Conservation (phyloP, 2,888 invertebrate species). For the Cerceris ruficornis region DNA sequence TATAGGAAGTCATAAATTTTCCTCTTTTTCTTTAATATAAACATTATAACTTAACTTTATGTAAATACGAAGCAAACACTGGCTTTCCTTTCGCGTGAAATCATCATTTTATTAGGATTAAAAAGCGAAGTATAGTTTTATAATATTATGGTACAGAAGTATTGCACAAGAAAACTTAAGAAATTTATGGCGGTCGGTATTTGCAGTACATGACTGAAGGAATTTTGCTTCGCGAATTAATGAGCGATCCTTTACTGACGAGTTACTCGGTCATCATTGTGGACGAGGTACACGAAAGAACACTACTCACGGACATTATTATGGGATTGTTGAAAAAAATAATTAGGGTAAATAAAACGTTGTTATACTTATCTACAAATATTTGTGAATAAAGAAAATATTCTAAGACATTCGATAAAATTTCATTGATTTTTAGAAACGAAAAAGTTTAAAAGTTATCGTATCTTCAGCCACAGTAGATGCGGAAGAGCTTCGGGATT, state of each 20-base stretch:
- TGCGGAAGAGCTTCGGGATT: conserved; percentile 91
- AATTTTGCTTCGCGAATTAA: conserved; percentile 95
- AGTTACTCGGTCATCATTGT: conserved; percentile 94
- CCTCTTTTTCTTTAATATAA: not conserved
- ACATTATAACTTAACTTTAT: not conserved
- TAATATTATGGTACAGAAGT: not conserved
- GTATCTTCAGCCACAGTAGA: conserved; percentile 98
- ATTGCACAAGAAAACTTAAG: not conserved
- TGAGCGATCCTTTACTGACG: conserved; percentile 95
- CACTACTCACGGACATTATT: conserved; percentile 95
- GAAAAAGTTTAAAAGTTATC: conserved; percentile 91
- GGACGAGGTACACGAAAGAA: conserved; percentile 98
- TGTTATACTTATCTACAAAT: conserved; percentile 14
- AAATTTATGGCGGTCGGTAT: conserved; percentile 28
- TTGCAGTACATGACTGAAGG: conserved; percentile 97
- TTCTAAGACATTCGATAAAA: not conserved
- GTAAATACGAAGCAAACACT: no score
- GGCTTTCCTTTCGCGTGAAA: conserved; percentile 6
- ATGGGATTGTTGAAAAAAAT: conserved; percentile 97
- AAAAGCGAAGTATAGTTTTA: not conserved
- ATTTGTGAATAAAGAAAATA: not conserved
- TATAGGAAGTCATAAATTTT: no score
- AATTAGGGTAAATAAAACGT: conserved; percentile 84
- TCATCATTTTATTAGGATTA: not conserved
- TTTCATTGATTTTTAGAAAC: conserved; percentile 84